Evolutionary conservation across 1,140 invertebrate species (phyloP).

Genomic region (Odontomachus brunneus): DNA sequence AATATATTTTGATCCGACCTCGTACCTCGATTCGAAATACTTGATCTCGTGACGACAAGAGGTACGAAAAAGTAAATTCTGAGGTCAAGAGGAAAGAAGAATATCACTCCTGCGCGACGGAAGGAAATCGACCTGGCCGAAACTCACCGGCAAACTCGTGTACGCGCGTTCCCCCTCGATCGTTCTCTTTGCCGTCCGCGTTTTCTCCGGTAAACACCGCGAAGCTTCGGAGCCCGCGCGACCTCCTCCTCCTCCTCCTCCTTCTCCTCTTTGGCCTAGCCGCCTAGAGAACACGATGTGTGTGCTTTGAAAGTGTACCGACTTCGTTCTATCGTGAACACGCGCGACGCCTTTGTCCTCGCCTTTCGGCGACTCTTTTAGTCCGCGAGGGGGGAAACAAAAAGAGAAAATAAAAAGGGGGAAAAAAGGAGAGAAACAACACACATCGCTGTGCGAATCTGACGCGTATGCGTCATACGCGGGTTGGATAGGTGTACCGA

Average conservation of each 20-base stretch:
- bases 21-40: too few relatives aligned
- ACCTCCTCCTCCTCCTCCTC: constrained; percentile 30
- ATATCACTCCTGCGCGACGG: not conserved
- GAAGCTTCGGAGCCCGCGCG: not conserved
- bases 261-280: constrained; percentile 49
- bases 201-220: constrained; percentile 39
- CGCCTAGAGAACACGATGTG: constrained; percentile 34
- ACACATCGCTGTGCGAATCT: constrained; percentile 50
- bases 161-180: constrained; percentile 13
- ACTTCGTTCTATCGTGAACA: constrained; percentile 32
- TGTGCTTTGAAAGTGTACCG: constrained; percentile 52
- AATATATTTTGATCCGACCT: too few relatives aligned
- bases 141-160: constrained; percentile 18
- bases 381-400: not conserved
- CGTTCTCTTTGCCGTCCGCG: constrained; percentile 39
- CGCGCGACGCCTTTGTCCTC: constrained; percentile 52
- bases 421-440: constrained; percentile 23
- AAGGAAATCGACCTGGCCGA: not conserved
- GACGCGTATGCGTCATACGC: constrained; percentile 61
- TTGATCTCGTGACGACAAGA: too few relatives aligned
- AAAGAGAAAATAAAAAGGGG: not conserved
- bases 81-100: not conserved
- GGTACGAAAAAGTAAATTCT: too few relatives aligned
- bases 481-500: constrained; percentile 61
- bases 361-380: constrained; percentile 21